phyloP scores from a whole-genome alignment of 2,888 invertebrate species.

The Amphipoea lucens region DNA sequence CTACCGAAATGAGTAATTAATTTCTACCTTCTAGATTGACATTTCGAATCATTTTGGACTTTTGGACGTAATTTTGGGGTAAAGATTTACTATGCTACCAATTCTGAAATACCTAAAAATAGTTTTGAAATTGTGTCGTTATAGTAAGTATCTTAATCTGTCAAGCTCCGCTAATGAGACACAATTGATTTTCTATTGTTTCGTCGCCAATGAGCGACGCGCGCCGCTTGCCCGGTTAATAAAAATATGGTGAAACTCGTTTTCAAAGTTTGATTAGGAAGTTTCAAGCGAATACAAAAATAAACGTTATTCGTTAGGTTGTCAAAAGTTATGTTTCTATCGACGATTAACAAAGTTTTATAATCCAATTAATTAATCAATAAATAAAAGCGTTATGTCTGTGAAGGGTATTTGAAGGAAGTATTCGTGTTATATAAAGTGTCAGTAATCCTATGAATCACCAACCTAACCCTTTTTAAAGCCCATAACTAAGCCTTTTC shows the following conservation, averaged over 20 bases:
- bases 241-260: conserved; percentile 31
- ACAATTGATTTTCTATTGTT: no score
- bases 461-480: not conserved
- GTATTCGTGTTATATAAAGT: not conserved
- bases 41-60: not conserved
- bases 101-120: not conserved
- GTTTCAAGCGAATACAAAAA: conserved; percentile 38
- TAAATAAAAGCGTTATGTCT: conserved; percentile 22
- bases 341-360: conserved; percentile 52
- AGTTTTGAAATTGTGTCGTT: conserved; percentile 3
- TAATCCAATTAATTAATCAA: conserved; percentile 42
- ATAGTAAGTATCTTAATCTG: not conserved
- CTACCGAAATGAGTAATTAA: not conserved
- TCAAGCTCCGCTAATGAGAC: no score
- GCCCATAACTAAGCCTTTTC: not conserved
- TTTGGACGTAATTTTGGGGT: not conserved
- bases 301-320: conserved; percentile 45
- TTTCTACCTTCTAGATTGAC: not conserved
- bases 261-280: conserved; percentile 41
- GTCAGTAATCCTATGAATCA: conserved; percentile 19
- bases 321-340: conserved; percentile 42
- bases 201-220: no score
- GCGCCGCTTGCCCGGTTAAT: no score
- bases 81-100: not conserved
- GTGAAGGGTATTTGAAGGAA: conserved; percentile 6